Evolutionary conservation across 23 tunicate genomes (phyloP).

Genomic region (Trididemnum clinides): DNA sequence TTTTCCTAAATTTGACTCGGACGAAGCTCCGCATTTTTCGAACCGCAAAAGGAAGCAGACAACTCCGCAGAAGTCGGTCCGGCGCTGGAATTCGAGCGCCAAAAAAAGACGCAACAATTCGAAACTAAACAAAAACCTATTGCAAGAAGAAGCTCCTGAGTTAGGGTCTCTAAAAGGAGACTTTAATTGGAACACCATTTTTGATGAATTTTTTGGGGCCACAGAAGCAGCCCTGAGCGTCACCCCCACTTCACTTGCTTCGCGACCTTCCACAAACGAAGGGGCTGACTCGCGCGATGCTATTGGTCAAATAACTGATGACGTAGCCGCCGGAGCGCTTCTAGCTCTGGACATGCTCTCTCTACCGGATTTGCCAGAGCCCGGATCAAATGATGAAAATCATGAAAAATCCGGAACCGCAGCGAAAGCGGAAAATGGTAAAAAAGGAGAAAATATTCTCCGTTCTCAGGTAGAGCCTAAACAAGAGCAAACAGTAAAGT

Average conservation of each 20-base stretch:
- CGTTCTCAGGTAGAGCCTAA: background rate
- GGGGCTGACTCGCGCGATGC: background rate
- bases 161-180: conserved; percentile 92
- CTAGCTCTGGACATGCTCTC: conserved; percentile 12
- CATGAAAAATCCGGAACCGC: background rate
- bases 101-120: conserved; percentile 21
- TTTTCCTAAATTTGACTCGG: background rate
- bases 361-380: conserved; percentile 15
- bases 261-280: conserved; percentile 19
- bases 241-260: conserved; percentile 30
- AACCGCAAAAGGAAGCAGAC: conserved; percentile 61
- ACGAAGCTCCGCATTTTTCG: background rate
- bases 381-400: conserved; percentile 25
- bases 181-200: conserved; percentile 73
- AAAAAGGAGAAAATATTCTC: too few relatives aligned
- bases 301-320: conserved; percentile 2
- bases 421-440: background rate
- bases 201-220: conserved; percentile 61
- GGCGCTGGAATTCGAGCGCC: background rate
- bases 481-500: background rate
- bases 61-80: conserved; percentile 59
- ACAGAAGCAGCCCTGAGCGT: conserved; percentile 13
- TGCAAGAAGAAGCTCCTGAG: conserved; percentile 90
- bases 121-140: conserved; percentile 10
- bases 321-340: background rate